These are phyloP conservation scores for Cephus sareptanus DNA, from an alignment of 2,888 invertebrate species.

Conservation along the genomic window DNA sequence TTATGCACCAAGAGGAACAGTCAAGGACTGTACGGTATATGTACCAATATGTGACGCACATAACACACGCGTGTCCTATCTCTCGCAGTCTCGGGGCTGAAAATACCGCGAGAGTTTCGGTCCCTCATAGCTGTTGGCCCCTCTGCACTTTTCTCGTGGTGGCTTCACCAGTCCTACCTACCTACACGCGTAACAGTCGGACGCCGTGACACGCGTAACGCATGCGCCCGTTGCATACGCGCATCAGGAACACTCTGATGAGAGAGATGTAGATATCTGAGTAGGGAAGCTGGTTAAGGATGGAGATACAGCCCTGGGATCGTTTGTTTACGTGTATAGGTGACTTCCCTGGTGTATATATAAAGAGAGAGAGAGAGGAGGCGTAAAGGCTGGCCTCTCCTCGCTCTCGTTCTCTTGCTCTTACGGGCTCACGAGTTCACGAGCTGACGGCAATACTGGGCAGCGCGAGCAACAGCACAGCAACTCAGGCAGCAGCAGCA, in stretches of 20 bases:
- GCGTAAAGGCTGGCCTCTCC: no score
- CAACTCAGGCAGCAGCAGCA: background rate
- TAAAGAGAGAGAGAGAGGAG: no score
- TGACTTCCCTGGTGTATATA: no score
- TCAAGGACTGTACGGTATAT: slow-evolving; percentile 14
- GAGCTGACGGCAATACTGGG: background rate
- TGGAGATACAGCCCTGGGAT: no score
- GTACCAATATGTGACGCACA: background rate
- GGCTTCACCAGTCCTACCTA: no score
- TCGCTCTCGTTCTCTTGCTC: no score
- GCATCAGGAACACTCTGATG: no score
- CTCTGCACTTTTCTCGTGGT: background rate
- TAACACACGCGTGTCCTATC: background rate
- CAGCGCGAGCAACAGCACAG: background rate
- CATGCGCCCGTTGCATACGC: background rate
- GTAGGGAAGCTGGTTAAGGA: no score
- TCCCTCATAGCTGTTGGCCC: background rate
- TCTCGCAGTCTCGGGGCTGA: background rate
- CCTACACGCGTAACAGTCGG: no score
- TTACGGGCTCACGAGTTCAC: no score
- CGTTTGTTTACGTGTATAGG: no score
- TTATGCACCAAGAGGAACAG: slow-evolving; percentile 14
- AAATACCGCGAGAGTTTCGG: slow-evolving; percentile 8
- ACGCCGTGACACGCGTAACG: background rate
- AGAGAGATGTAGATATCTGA: no score